A percentile compares a stretch with the other conserved stretches of the same genome.
Conservation (phyloP, 2,797 vertebrate species). For the Clarias fuscus region DNA sequence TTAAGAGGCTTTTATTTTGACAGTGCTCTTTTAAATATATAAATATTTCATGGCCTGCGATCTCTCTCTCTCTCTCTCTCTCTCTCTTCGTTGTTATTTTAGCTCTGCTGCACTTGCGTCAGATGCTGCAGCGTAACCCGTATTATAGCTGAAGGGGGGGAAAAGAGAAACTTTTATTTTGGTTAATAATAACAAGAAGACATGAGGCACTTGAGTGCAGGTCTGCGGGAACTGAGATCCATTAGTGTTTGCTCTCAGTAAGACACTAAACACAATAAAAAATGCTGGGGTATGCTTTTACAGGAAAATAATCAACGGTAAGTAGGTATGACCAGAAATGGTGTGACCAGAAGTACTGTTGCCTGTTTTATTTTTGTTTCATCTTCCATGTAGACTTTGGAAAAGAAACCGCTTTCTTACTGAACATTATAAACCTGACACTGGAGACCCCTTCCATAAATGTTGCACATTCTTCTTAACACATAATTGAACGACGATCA, state of each 20-base stretch:
- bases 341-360: not conserved
- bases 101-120: conserved; percentile 19
- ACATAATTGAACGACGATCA: too few relatives aligned
- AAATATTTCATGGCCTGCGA: conserved; percentile 55
- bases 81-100: conserved; percentile 48
- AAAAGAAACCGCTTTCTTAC: too few relatives aligned
- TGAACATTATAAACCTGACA: not conserved
- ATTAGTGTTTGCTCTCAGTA: not conserved
- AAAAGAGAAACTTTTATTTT: not conserved
- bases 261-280: not conserved
- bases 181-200: not conserved
- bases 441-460: not conserved
- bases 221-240: not conserved
- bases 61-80: conserved; percentile 52
- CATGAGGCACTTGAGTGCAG: not conserved
- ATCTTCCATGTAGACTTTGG: not conserved
- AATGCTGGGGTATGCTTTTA: not conserved
- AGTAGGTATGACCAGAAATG: not conserved
- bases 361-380: not conserved
- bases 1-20: conserved; percentile 59
- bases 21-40: conserved; percentile 56
- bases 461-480: not conserved
- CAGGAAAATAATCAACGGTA: not conserved
- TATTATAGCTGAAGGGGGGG: conserved; percentile 39
- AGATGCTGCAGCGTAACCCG: conserved; percentile 37